phyloP scores from a whole-genome alignment of 2,888 invertebrate species.

The Acronicta aceris region DNA sequence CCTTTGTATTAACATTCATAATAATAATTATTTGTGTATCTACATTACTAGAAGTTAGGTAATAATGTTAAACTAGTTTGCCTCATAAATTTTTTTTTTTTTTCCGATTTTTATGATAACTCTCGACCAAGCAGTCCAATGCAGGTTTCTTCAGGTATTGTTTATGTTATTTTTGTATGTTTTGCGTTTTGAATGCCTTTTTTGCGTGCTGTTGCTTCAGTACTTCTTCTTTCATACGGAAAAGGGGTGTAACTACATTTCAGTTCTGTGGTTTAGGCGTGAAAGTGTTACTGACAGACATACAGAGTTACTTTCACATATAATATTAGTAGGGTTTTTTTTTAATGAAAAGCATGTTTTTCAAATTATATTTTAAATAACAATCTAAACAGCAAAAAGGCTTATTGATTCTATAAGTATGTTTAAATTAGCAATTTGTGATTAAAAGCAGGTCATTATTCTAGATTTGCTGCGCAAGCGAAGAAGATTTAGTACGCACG shows the following conservation, averaged over 20 bases:
- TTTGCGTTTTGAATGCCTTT: slow-evolving; percentile 13
- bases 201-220: slow-evolving; percentile 11
- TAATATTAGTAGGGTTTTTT: slow-evolving; percentile 1
- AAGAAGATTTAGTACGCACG: slow-evolving; percentile 16
- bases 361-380: slow-evolving; percentile 17
- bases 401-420: slow-evolving; percentile 9
- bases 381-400: slow-evolving; percentile 10
- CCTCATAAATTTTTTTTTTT: too few species aligned
- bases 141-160: slow-evolving; percentile 23
- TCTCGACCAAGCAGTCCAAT: slow-evolving; percentile 25
- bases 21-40: slow-evolving; percentile 5
- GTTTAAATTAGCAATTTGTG: slow-evolving; percentile 11
- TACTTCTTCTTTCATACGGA: slow-evolving; percentile 14
- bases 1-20: slow-evolving; percentile 12
- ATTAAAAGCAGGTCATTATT: slow-evolving; percentile 20
- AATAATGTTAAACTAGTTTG: slow-evolving; percentile 3
- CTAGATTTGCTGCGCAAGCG: slow-evolving; percentile 20
- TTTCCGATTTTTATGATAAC: not conserved
- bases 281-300: too few species aligned
- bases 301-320: too few species aligned
- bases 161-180: slow-evolving; percentile 16
- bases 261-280: too few species aligned
- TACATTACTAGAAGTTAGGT: slow-evolving; percentile 8
- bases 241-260: slow-evolving; percentile 1
- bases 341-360: slow-evolving; percentile 13